Base-by-base conservation (phyloP, 2,888 invertebrate species). In the Molanna angustata region DNA sequence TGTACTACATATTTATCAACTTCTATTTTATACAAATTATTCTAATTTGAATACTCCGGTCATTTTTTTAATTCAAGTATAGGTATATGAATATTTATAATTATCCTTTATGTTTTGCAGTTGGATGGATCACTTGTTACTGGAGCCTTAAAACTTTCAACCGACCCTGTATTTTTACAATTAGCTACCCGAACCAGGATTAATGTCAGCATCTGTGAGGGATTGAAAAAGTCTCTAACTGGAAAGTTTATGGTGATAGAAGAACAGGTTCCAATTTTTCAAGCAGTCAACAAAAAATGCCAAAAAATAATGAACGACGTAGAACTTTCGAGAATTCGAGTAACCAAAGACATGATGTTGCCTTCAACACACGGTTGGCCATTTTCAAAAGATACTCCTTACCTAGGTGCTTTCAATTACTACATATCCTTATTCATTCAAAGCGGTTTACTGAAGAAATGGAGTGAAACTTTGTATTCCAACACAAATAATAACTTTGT, bases 341-440 rank as follows among this genome's bases (percentile, higher is more conserved):
- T 53, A 7, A 45, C 56, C 14, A 32, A 46, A 22, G 56, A 58
- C 22, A 27, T 41, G 2, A 22, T 58, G 14, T 48, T 56, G 2
- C 50, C 56, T 9, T 50, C 56, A 2, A 31, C 32, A n/a, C 58
- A 58, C 37, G 58, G 45, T 3, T 58, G 55, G 56, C 53, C 56
- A 13, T 53, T 56, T 43, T 39, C 49, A 16, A 56, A 56, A 41
- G 45, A 44, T n/a, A 37, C 50, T 6, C 56, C 58, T 2, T 58
- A 54, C 27, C 19, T 58, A n/a, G 19, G 33, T 4, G 31, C 32
- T 2, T 40, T 58, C 14, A 51, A 58, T 27, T 32, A 41, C 1
- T 51, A 56, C 32, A 50, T 58, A 11, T 6, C 16, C 11, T 7
- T 46, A 1, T 17, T 58, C n/a, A 42, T 43, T 33, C 39, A 53